phyloP scores from a whole-genome alignment of 2,888 invertebrate genomes.

The Dicyrtoma fusca region DNA sequence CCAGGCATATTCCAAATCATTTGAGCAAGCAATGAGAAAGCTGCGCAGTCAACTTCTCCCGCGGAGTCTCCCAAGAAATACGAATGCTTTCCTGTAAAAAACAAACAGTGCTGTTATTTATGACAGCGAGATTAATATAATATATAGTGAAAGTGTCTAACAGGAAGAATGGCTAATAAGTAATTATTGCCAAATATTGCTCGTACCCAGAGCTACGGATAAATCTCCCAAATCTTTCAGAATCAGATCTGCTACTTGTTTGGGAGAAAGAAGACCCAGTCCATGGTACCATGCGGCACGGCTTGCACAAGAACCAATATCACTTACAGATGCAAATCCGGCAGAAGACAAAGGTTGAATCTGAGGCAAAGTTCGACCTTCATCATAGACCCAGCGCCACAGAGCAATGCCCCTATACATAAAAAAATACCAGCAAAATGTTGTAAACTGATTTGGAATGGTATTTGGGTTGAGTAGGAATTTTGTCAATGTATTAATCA shows the following conservation, averaged over 20 bases:
- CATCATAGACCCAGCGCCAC: slow-evolving; percentile 55
- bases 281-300: slow-evolving; percentile 51
- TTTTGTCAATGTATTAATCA: slow-evolving; percentile 24
- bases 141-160: not conserved
- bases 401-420: slow-evolving; percentile 48
- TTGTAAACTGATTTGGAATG: too few species aligned
- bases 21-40: slow-evolving; percentile 61
- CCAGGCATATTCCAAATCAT: slow-evolving; percentile 58
- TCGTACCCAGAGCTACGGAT: slow-evolving; percentile 49
- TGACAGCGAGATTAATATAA: too few species aligned
- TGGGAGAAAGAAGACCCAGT: slow-evolving; percentile 42
- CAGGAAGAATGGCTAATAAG: not conserved
- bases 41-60: slow-evolving; percentile 59
- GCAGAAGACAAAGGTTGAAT: slow-evolving; percentile 44
- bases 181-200: not conserved
- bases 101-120: too few species aligned
- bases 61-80: slow-evolving; percentile 53
- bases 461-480: not conserved
- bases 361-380: slow-evolving; percentile 45
- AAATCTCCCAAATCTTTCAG: slow-evolving; percentile 49
- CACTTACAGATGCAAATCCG: slow-evolving; percentile 30
- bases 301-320: slow-evolving; percentile 38
- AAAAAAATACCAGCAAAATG: not conserved
- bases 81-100: slow-evolving; percentile 49
- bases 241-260: slow-evolving; percentile 46